Evolutionary conservation across 2,888 invertebrate genomes (phyloP).

Genomic region (Lepeophtheirus nordmannii): DNA sequence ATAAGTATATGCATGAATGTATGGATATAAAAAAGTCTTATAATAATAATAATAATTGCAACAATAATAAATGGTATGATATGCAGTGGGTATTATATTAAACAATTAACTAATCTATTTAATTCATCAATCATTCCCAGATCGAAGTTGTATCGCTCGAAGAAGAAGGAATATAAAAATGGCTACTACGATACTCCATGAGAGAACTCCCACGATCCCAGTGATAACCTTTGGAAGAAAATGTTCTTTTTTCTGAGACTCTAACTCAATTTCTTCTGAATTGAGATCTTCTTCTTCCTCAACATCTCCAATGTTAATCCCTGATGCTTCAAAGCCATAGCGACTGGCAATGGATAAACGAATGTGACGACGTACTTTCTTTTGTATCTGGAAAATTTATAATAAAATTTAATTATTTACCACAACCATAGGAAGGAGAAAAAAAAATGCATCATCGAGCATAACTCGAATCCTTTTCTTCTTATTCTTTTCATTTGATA

Average conservation of each 20-base stretch:
- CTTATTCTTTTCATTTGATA: too few relatives aligned
- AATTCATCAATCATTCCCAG: background rate
- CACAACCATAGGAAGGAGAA: too few relatives aligned
- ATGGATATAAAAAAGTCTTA: too few relatives aligned
- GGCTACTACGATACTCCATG: background rate
- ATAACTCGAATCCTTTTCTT: too few relatives aligned
- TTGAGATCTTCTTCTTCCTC: background rate
- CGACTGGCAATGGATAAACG: background rate
- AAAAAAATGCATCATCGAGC: too few relatives aligned
- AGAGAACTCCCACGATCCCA: background rate
- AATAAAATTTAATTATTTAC: background rate
- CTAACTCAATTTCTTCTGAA: background rate
- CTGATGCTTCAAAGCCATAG: background rate
- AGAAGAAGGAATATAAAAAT: background rate
- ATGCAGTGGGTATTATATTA: too few relatives aligned
- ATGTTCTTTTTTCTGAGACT: background rate
- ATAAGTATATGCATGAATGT: too few relatives aligned
- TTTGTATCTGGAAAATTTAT: background rate
- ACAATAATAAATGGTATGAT: too few relatives aligned
- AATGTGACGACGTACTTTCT: conserved; percentile 1
- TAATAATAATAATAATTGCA: too few relatives aligned
- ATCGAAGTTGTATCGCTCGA: background rate
- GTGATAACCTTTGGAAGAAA: background rate
- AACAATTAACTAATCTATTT: background rate
- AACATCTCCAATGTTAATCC: background rate